Base-by-base conservation (phyloP, 2,888 invertebrate species). In the Dichetophora obliterata region DNA sequence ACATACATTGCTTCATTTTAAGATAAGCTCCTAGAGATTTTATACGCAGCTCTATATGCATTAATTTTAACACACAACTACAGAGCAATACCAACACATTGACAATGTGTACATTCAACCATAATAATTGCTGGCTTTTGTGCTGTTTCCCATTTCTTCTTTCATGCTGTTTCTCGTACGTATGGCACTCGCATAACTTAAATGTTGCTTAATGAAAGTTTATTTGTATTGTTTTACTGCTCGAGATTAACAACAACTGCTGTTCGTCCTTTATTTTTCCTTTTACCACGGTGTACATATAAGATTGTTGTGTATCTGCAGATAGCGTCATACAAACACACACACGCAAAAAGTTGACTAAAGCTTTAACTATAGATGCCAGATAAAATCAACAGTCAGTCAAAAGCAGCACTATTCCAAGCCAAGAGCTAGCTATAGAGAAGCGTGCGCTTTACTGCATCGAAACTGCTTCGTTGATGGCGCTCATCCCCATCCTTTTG, bases 181-280 rank as follows among this genome's bases (percentile, higher is more conserved):
- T 9, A 43, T 43, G 43, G 11, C 43, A 43, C 22, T 19, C 19
- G 54, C 22, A 54, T 19, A 54, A 54, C 54, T 54, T 54, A 54
- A 54, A 54, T 54, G 54, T 54, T 54, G n/a, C 54, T 54, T 54
- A 54, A 54, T 54, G 54, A 54, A 54, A 54, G 22, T 54, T 54
- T 54, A 54, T 54, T 43, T n/a, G 54, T 54, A 19, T 54, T 19
- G 19, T 54, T 54, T 54, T 54, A 16, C 2, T n/a, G 22, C 54
- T 19, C 22, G 54, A 9, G 54, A 54, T 54, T 54, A 54, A 54
- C 19, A 22, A 9, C n/a, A 54, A 54, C 22, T 54, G 54, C 9
- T 19, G 54, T 54, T 3, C 54, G 22, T 54, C 6, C 54, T 54
- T 54, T 54, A 54, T 54, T n/a, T 22, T 54, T 54, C 5, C 19